Base-by-base conservation (phyloP, 2,113 vertebrate genomes). In the Toxotes jaculatrix region DNA sequence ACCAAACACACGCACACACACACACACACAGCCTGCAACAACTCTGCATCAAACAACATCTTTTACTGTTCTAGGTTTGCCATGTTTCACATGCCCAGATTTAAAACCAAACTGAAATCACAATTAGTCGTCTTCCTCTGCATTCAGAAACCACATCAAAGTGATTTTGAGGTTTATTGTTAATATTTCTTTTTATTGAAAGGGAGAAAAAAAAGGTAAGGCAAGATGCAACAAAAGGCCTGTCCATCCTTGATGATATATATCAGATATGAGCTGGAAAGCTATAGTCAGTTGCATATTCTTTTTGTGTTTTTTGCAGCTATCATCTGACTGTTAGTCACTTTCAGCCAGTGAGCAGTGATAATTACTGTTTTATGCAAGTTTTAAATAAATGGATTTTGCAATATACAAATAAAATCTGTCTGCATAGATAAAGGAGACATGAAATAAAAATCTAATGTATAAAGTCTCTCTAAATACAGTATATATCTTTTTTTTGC, bases 1-100 rank as follows among this genome's bases (percentile, higher is more conserved):
- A 40, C 76, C 34, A 77, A 23, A 55, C 36, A 67, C 40, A 55
- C 36, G 27, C 27, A 67, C 47, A 79, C 34, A 77, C 21, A 55
- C 36, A 67, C 40, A 55, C 36, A 65, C 4, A 23, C 17, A 42
- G 45, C 7, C 45, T 4, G 23, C 38, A 34, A n/a, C 65, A 71
- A n/a, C 23, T 47, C 21, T 17, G 31, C 17, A 21, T 12, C 45
- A 36, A 38, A 31, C 17, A 21, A 6, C 31, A 86, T 72, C 10
- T 59, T 40, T 42, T n/a, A 45, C n/a, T 36, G 13, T 40, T 32
- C 7, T 49, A 3, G 34, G 47, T 73, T 47, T 49, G 17, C 3
- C 27, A 32, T 47, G 21, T 71, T 56, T 27, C 27, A 34, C 0
- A 4, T 36, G 12, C 27, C 5, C 11, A 36, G 34, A 43, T 47